Evolutionary conservation across 53 echinoderm and acorn worm species (phyloP).

Genomic region (Henricia sp.): DNA sequence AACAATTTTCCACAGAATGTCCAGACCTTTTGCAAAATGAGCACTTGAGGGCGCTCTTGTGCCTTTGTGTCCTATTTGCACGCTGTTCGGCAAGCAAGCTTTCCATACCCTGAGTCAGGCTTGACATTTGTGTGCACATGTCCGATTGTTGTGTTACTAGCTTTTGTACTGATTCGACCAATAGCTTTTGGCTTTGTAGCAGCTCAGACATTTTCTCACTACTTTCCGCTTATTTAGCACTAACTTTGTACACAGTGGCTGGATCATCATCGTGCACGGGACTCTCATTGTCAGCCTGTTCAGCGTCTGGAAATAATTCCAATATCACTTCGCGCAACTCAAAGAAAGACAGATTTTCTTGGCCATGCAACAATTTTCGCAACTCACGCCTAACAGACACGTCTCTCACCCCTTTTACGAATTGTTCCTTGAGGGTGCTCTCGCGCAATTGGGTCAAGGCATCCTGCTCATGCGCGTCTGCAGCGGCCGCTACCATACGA

Average conservation of each 20-base stretch:
- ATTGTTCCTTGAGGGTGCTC: neutral
- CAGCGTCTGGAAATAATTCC: neutral
- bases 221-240: no score
- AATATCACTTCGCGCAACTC: neutral
- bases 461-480: neutral
- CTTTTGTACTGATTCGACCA: neutral
- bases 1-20: neutral
- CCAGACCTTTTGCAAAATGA: neutral
- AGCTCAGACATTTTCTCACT: slow-evolving; percentile 2
- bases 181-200: slow-evolving; percentile 4
- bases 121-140: neutral
- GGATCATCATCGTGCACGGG: no score
- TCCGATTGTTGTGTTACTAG: slow-evolving; percentile 19
- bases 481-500: neutral
- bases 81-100: no score
- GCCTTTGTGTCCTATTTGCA: no score
- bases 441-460: neutral
- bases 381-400: slow-evolving; percentile 1
- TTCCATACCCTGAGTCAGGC: no score
- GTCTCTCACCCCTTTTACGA: neutral
- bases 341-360: neutral
- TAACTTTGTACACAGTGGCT: no score
- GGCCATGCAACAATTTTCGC: neutral
- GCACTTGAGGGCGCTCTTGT: neutral
- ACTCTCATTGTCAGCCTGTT: neutral